phyloP scores from a whole-genome alignment of 2,888 invertebrate species.

The Emmelina monodactyla region DNA sequence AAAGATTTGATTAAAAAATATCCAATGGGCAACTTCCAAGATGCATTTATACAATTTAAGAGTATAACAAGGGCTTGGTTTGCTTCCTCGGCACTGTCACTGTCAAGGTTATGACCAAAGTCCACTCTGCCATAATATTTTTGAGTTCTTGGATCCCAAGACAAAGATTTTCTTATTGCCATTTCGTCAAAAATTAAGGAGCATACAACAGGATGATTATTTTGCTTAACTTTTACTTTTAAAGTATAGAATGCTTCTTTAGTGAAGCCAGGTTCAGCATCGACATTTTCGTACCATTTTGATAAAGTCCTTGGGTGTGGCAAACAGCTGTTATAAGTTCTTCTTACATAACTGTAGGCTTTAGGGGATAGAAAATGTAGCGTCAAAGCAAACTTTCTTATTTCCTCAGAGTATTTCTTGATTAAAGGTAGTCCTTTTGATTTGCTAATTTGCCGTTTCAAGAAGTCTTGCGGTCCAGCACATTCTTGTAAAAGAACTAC shows the following conservation, averaged over 20 bases:
- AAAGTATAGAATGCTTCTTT: constrained; percentile 11
- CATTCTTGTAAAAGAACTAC: not conserved
- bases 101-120: constrained; percentile 7
- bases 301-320: constrained; percentile 9
- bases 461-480: constrained; percentile 6
- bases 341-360: constrained; percentile 9
- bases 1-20: constrained; percentile 12
- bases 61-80: constrained; percentile 12
- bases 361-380: constrained; percentile 10
- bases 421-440: constrained; percentile 6
- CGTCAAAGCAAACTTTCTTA: constrained; percentile 8
- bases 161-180: constrained; percentile 11
- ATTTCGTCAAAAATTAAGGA: constrained; percentile 12
- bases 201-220: constrained; percentile 1
- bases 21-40: constrained; percentile 8
- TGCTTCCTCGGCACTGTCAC: constrained; percentile 7
- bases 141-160: constrained; percentile 10
- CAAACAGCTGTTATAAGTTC: constrained; percentile 7
- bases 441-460: constrained; percentile 7
- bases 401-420: constrained; percentile 6
- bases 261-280: constrained; percentile 10
- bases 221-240: constrained; percentile 1
- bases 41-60: constrained; percentile 8
- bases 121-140: constrained; percentile 12
- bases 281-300: constrained; percentile 9